Evolutionary conservation across 92 coral and sea anemone genomes (phyloP).

Genomic region (Parazoanthus swiftii): DNA sequence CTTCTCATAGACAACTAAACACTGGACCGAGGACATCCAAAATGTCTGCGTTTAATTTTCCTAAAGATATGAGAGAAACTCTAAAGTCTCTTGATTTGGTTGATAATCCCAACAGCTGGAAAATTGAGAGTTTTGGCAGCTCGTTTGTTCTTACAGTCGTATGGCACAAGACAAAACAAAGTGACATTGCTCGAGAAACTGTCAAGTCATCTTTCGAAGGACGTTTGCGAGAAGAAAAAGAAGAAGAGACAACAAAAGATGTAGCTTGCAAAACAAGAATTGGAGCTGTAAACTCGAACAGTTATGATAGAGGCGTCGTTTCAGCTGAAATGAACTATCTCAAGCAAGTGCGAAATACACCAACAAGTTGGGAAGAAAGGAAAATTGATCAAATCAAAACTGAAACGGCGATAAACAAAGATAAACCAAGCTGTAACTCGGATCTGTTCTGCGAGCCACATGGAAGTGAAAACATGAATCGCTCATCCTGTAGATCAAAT

Average conservation of each 20-base stretch:
- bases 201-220: neutral
- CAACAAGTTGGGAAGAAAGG: neutral
- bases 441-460: neutral
- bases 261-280: neutral
- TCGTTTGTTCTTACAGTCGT: conserved; percentile 30
- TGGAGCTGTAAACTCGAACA: neutral
- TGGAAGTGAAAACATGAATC: neutral
- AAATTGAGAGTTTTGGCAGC: neutral
- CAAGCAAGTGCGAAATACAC: neutral
- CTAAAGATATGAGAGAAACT: conserved; percentile 4
- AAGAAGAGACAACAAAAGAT: neutral
- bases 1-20: neutral
- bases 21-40: neutral
- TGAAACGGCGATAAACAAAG: neutral
- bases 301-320: neutral
- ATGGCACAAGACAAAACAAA: conserved; percentile 22
- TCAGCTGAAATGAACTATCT: neutral
- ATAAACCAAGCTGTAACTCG: neutral
- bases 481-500: neutral
- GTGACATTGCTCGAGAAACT: neutral
- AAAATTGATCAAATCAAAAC: neutral
- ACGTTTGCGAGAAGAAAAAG: conserved; percentile 1
- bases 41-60: conserved; percentile 15
- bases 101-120: conserved; percentile 26
- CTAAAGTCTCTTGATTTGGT: conserved; percentile 27